phyloP scores from a whole-genome alignment of 2,888 invertebrate genomes.

The Callyntrura sp. region DNA sequence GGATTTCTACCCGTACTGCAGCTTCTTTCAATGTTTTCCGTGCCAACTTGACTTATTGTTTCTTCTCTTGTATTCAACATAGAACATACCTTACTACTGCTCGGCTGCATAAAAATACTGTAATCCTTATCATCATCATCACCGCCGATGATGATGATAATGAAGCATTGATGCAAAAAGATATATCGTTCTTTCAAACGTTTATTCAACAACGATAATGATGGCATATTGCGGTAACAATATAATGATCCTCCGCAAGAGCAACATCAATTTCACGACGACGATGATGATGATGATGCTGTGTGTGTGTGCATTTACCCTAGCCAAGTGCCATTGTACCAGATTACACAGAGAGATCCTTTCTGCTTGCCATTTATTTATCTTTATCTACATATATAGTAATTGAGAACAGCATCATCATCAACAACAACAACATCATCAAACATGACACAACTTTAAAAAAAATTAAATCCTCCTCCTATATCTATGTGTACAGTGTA shows the following conservation, averaged over 20 bases:
- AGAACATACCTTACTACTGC: background rate
- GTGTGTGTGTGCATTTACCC: background rate
- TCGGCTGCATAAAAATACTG: background rate
- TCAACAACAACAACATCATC: background rate
- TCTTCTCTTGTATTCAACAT: background rate
- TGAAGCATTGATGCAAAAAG: constrained; percentile 38
- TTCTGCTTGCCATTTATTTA: background rate
- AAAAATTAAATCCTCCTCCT: background rate
- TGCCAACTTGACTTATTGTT: background rate
- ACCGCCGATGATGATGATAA: constrained; percentile 1
- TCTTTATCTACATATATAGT: constrained; percentile 16
- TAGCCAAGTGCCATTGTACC: background rate
- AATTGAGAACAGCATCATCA: constrained; percentile 1
- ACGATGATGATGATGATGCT: background rate
- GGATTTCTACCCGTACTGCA: background rate
- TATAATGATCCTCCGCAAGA: constrained; percentile 36
- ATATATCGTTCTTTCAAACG: background rate
- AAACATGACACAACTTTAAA: constrained; percentile 33
- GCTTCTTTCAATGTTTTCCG: too few species aligned
- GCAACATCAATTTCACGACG: constrained; percentile 1
- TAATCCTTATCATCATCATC: constrained; percentile 8
- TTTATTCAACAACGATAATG: constrained; percentile 17
- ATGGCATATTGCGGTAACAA: constrained; percentile 41
- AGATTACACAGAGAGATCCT: background rate
- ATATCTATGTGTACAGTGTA: background rate